Conservation (phyloP, 2,888 invertebrate species). For the Leucophenga montana region DNA sequence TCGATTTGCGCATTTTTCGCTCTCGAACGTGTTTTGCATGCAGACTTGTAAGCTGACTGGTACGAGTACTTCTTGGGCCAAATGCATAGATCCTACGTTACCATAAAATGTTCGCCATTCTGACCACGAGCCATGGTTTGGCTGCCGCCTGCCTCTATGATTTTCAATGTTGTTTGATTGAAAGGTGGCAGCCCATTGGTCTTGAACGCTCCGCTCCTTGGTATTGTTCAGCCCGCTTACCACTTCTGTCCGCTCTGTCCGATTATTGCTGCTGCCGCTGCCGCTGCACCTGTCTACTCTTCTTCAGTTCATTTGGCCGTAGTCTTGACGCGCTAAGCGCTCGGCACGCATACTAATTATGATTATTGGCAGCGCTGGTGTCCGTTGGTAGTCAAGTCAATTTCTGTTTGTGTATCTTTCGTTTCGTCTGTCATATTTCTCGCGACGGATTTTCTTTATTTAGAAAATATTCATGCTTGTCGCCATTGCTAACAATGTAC, state of each 20-base stretch:
- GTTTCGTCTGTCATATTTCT: constrained; percentile 12
- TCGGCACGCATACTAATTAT: constrained; percentile 29
- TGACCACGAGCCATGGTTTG: neutral
- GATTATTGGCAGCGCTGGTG: neutral
- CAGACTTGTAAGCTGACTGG: too few species aligned
- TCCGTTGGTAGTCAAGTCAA: neutral
- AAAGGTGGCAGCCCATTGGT: neutral
- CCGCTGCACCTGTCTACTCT: neutral
- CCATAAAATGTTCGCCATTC: neutral
- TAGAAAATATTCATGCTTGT: neutral
- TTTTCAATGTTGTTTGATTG: constrained; percentile 10
- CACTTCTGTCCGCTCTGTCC: neutral
- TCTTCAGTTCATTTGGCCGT: neutral
- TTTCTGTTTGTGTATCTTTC: neutral
- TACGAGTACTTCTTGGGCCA: too few species aligned
- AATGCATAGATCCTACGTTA: neutral
- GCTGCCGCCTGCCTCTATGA: constrained; percentile 9
- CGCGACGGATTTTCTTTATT: neutral
- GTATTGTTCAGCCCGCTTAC: neutral
- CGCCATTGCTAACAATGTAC: neutral
- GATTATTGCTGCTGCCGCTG: neutral
- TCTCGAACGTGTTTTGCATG: constrained; percentile 20
- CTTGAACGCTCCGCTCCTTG: neutral
- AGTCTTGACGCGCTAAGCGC: neutral
- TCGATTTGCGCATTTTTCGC: neutral